phyloP scores from a whole-genome alignment of 2,797 vertebrate species.

The Gorsachius magnificus region DNA sequence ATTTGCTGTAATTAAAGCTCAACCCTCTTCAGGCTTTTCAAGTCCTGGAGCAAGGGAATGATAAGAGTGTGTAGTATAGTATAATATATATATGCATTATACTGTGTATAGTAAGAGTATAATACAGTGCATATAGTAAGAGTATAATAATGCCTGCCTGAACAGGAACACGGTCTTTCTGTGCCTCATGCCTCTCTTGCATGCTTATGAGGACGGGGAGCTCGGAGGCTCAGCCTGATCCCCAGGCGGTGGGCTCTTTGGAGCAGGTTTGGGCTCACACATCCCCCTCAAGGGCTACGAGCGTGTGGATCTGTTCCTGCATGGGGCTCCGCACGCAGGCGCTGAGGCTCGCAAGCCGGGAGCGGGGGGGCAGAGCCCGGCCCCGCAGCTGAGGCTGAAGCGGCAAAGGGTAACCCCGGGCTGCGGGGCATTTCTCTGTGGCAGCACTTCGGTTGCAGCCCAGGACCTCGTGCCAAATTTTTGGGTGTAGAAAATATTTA shows the following conservation, averaged over 20 bases:
- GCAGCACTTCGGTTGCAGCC: neutral
- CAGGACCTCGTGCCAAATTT: neutral
- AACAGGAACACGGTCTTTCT: neutral
- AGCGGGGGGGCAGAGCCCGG: neutral
- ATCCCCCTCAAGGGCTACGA: accelerated
- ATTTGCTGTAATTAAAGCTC: neutral
- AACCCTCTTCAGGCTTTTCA: neutral
- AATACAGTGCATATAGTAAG: neutral
- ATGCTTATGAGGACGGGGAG: neutral
- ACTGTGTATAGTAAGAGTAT: neutral
- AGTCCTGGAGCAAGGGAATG: neutral
- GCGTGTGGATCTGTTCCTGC: accelerated
- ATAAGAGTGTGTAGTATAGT: neutral
- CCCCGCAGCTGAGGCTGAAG: accelerated
- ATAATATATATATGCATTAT: no score
- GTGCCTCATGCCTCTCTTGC: accelerated
- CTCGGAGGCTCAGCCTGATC: accelerated
- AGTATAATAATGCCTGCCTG: neutral
- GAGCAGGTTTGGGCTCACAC: neutral
- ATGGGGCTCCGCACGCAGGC: accelerated
- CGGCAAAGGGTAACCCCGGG: neutral
- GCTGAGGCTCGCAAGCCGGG: accelerated
- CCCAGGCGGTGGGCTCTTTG: neutral
- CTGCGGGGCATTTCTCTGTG: neutral
- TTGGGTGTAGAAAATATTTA: neutral